Evolutionary conservation across 2,113 vertebrate species (phyloP).

Genomic region (Uria lomvia): DNA sequence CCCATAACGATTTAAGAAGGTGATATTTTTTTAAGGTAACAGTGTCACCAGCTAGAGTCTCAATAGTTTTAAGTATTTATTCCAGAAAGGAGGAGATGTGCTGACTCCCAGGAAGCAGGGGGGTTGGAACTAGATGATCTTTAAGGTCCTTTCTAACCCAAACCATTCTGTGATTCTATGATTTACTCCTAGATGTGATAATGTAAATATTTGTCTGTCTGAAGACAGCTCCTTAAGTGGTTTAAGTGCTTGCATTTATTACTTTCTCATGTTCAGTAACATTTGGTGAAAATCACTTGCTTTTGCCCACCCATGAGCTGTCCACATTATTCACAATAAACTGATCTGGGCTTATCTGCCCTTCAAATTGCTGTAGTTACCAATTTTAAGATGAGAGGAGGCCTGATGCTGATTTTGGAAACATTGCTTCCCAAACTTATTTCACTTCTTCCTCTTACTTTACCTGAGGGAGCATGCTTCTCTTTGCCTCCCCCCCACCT

Average conservation of each 20-base stretch:
- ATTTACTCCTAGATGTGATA: not conserved
- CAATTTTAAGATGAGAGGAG: not conserved
- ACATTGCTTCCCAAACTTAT: not conserved
- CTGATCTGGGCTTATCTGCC: not conserved
- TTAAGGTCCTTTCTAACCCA: too few species aligned
- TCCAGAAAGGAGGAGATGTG: not conserved
- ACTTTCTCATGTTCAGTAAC: not conserved
- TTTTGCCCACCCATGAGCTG: not conserved
- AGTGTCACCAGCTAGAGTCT: not conserved
- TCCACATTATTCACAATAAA: not conserved
- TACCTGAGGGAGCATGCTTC: not conserved
- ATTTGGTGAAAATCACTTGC: not conserved
- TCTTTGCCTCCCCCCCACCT: rapidly evolving
- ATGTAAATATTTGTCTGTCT: not conserved
- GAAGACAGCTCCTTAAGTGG: not conserved
- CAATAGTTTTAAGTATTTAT: not conserved
- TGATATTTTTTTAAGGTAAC: not conserved
- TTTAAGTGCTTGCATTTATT: not conserved
- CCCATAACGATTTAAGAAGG: rapidly evolving
- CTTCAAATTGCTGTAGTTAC: not conserved
- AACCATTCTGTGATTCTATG: too few species aligned
- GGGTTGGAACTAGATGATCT: not conserved
- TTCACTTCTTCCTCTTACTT: not conserved
- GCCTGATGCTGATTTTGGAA: not conserved
- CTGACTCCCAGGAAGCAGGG: not conserved